Conservation (phyloP, 2,113 vertebrate genomes). For the Chamaetylas fuelleborni region DNA sequence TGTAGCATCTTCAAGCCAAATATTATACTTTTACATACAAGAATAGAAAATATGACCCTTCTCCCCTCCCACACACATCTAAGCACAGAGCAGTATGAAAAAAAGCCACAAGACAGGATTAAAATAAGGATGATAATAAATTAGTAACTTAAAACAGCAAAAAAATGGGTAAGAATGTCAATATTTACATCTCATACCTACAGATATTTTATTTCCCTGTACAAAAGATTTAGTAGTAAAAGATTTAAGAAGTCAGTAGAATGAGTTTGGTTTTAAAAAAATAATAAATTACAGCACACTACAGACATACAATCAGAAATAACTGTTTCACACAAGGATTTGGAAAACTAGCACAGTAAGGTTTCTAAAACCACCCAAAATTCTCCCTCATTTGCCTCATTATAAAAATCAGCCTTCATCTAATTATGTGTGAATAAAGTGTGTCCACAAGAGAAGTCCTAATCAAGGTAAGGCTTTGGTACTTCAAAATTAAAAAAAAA, state of each 20-base stretch:
- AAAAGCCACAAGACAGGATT: background rate
- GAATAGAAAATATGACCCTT: background rate
- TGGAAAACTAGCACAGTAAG: background rate
- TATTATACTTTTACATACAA: background rate
- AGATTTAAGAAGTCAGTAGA: background rate
- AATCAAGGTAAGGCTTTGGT: background rate
- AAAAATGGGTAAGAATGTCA: background rate
- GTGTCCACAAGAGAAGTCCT: background rate
- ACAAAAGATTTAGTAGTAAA: background rate
- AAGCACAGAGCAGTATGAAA: background rate
- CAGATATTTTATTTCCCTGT: background rate
- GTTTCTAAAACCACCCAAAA: background rate
- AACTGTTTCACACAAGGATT: background rate
- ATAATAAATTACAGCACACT: background rate
- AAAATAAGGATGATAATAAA: background rate
- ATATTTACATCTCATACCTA: background rate
- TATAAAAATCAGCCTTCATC: background rate
- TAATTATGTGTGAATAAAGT: background rate
- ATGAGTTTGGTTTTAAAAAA: background rate
- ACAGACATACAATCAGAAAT: background rate
- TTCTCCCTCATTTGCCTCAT: background rate
- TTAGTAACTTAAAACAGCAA: background rate
- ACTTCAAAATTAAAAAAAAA: background rate
- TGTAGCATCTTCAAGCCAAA: background rate
- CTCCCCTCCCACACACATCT: rapidly evolving